Percentiles rank a stretch among this genome's conserved stretches.
Evolutionary conservation across 2,113 vertebrate genomes (phyloP).

Genomic region (Ivindomyrus marchei): DNA sequence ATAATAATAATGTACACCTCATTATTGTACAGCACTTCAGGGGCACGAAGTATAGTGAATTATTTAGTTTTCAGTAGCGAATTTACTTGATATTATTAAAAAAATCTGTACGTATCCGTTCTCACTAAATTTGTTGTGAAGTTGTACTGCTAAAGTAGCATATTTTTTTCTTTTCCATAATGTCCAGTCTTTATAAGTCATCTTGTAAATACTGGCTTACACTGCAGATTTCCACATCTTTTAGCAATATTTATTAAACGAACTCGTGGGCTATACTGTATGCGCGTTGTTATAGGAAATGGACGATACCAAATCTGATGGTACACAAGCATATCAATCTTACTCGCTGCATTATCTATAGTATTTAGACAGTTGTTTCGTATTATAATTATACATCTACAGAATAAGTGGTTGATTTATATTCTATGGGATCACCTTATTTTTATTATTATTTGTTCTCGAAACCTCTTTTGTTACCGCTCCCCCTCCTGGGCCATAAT

Average conservation of each 20-base stretch:
- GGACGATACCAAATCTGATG: conserved; percentile 54
- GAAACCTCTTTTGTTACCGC: background rate
- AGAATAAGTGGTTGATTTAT: background rate
- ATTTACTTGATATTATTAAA: background rate
- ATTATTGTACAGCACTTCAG: background rate
- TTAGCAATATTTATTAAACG: background rate
- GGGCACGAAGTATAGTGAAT: background rate
- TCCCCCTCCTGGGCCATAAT: conserved; percentile 12
- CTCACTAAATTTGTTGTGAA: background rate
- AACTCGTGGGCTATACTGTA: background rate
- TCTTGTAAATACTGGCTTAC: background rate
- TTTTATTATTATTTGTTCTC: background rate
- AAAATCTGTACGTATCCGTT: background rate
- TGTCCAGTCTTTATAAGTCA: background rate
- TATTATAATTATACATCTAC: background rate
- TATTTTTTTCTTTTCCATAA: background rate
- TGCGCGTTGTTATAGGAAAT: conserved; percentile 43
- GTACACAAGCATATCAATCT: background rate
- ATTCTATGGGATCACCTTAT: background rate
- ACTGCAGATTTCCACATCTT: background rate
- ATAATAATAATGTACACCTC: background rate
- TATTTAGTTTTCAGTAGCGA: background rate
- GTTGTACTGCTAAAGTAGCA: background rate
- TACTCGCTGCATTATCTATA: background rate
- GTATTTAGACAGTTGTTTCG: background rate